Base-by-base conservation (phyloP, 2,888 invertebrate genomes). In the Spodoptera exigua region DNA sequence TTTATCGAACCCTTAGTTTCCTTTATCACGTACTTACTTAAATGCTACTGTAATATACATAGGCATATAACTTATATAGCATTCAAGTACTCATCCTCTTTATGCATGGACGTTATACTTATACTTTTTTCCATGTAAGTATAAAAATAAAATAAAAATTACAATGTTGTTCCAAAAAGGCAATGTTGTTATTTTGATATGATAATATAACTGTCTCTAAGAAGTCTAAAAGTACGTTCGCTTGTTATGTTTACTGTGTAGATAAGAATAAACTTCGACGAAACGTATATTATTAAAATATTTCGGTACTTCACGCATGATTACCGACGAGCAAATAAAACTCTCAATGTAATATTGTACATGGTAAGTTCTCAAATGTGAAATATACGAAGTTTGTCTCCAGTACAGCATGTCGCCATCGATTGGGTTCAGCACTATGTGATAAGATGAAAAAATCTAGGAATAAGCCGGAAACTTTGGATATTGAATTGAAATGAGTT, bases 401-500 rank as follows among this genome's bases (percentile, higher is more conserved):
- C 32, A n/a, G 45, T 56, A 55, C 64, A 74, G 53, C 53, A 74
- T 54, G 56, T 61, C 43, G 47, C 53, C 70, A 60, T 74, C 56
- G 60, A 74, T 63, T 61, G 60, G 53, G 41, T 62, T 54, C 55
- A 69, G 58, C 52, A 66, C 59, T 70, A 64, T 66, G 78, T 75
- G 66, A 74, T 70, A 77, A 70, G 61, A 74, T 61, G 66, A 65
- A 74, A 74, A 75, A 61, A 70, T 75, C 63, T 72, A 66, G 70
- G 58, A 60, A 74, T 63, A 70, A 66, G 46, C 58, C 74, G 43
- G 52, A 63, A 75, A 75, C 61, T 75, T 75, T 74, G 34, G 58
- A 70, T 75, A 75, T 75, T 75, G 74, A 74, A 77, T 75, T 77
- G 74, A 77, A 75, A 77, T 74, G 78, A 77, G 78, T 77, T 70